These are phyloP conservation scores for Globia sparganii DNA, from an alignment of 2,888 invertebrate species.

Conservation along the genomic window DNA sequence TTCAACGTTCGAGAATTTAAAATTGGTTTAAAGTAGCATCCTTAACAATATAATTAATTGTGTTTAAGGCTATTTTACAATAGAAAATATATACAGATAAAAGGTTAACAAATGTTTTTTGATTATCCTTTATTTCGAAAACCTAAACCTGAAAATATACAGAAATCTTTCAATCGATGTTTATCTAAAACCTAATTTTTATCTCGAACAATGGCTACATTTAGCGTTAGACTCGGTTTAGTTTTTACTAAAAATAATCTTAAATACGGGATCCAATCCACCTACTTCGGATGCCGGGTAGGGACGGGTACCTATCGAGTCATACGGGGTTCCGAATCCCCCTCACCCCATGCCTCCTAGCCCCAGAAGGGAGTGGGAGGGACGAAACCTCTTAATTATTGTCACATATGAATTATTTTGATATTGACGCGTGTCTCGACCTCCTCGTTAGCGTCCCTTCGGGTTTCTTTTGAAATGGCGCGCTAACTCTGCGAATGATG, in stretches of 20 bases:
- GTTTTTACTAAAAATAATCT: slow-evolving; percentile 64
- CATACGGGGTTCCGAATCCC: slow-evolving; percentile 71
- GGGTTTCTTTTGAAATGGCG: slow-evolving; percentile 68
- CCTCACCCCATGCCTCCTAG: slow-evolving; percentile 67
- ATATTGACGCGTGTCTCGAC: slow-evolving; percentile 81
- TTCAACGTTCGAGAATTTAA: no score
- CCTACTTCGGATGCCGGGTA: slow-evolving; percentile 62
- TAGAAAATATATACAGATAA: not conserved
- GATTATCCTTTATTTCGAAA: no score
- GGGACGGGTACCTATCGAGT: slow-evolving; percentile 74
- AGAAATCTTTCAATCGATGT: not conserved
- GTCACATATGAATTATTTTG: slow-evolving; percentile 89
- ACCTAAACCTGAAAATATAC: not conserved
- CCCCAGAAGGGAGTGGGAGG: slow-evolving; percentile 74
- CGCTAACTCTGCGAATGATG: slow-evolving; percentile 49
- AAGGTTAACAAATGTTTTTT: not conserved
- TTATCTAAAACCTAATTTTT: slow-evolving; percentile 4
- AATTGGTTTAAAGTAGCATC: no score
- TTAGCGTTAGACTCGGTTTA: slow-evolving; percentile 19
- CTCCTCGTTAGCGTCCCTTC: slow-evolving; percentile 70
- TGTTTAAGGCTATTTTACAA: not conserved
- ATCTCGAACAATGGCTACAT: slow-evolving; percentile 32
- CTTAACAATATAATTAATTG: no score
- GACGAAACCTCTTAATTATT: slow-evolving; percentile 84
- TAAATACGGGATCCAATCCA: slow-evolving; percentile 73